Evolutionary conservation across 2,113 vertebrate species (phyloP), one percentile per base, ranked within the genome.

Genomic region (Clarias gariepinus): DNA sequence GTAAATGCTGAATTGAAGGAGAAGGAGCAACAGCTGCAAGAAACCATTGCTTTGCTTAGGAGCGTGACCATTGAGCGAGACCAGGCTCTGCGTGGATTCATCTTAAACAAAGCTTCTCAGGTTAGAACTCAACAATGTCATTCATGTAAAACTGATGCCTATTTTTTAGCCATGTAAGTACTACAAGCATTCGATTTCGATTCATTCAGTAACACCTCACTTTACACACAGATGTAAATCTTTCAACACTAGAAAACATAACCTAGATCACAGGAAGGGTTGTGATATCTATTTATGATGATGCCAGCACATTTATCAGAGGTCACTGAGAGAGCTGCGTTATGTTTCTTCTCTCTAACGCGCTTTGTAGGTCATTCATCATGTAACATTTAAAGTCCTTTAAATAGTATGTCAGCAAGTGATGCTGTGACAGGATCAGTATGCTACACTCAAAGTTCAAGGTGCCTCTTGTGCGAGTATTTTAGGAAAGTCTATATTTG

Each of bases 11-110:
- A 93, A 85, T 90, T 96, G 23, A 92, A 90, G 83, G 94, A 96
- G 87, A 94, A 91, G 13, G 94, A 95, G 79, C 89, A 83, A 28
- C 91, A 90, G 11, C 89, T 96, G 57, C 85, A 84, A 63, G 94
- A 95, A 53, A 57, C 92, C 57, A 90, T 91, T 30, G 77, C 85
- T 18, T 2, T 94, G 76, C 87, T 95, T 66, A 92, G 82, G 85
- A 91, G 92, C 55, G 86, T 94, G 58, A 66, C 92, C 8, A 58
- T 77, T 55, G 94, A 96, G 89, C 91, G 93, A 91, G 94, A 97
- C 89, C 91, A 92, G 89, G 93, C 91, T 0, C 1, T 91, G 55
- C 85, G 85, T 89, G 92, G 30, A 52, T 21, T n/a, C 19, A 6
- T 47, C 61, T 52, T 68, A 47, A 84, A 68, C 28, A 25, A 55